A percentile compares a stretch with the other conserved stretches of the same genome.
phyloP scores from a whole-genome alignment of 2,797 vertebrate genomes.

The Ceryle rudis region DNA sequence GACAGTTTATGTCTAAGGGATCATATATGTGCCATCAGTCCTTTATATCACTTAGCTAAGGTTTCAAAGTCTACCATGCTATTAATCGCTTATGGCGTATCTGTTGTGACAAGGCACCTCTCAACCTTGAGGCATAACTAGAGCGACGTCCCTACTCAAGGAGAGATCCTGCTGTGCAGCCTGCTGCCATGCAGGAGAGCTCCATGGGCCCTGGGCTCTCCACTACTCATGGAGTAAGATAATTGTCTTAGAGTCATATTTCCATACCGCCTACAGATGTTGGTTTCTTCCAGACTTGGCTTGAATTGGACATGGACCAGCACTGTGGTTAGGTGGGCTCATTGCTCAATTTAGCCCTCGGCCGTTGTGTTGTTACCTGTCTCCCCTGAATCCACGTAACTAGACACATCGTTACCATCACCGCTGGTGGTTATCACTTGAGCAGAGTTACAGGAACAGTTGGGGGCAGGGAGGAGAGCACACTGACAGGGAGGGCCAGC shows the following conservation, averaged over 20 bases:
- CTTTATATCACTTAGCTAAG: not conserved
- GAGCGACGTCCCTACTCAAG: not conserved
- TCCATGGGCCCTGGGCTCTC: not conserved
- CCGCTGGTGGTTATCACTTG: not conserved
- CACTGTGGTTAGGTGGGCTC: not conserved
- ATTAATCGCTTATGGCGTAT: not conserved
- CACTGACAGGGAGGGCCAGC: not conserved
- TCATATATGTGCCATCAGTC: not conserved
- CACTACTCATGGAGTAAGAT: not conserved
- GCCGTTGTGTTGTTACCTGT: not conserved
- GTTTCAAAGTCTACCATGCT: not conserved
- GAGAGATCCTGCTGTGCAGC: not conserved
- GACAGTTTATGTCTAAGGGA: not conserved
- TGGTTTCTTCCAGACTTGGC: not conserved
- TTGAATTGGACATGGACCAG: not conserved
- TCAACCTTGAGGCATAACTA: not conserved
- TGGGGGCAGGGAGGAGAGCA: not conserved
- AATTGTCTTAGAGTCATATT: not conserved
- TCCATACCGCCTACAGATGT: not conserved
- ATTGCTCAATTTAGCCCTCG: not conserved
- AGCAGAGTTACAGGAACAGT: not conserved
- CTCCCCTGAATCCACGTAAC: not conserved
- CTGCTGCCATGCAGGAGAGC: not conserved
- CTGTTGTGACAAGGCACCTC: not conserved
- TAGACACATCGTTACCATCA: not conserved